A percentile compares a stretch with the other conserved stretches of the same genome.
Conservation (phyloP, 1,140 invertebrate species). For the Microvelia longipes region DNA sequence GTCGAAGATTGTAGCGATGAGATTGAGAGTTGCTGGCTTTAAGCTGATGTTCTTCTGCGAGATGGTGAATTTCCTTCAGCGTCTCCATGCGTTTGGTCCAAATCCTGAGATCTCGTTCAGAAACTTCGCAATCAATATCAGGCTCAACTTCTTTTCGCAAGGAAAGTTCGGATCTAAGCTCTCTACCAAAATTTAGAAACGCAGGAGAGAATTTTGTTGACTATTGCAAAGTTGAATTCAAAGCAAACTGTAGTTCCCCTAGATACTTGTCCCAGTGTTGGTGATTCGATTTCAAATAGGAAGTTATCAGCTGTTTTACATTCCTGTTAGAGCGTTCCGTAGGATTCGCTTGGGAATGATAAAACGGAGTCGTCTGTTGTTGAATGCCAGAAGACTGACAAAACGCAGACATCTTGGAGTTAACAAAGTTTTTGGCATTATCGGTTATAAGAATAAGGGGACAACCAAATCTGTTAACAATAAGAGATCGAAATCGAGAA, state of each 20-base stretch:
- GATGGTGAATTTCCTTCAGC: neutral
- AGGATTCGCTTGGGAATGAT: neutral
- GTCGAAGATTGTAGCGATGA: constrained; percentile 3
- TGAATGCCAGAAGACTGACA: neutral
- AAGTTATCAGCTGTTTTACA: neutral
- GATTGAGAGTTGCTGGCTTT: neutral
- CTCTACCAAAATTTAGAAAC: neutral
- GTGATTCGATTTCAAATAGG: neutral
- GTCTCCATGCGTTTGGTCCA: neutral
- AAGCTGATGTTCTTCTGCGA: neutral
- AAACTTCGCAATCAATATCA: neutral
- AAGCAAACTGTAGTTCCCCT: no score
- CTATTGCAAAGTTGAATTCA: no score
- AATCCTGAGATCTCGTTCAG: neutral
- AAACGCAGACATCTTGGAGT: neutral
- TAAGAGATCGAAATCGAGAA: neutral
- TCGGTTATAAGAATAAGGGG: neutral
- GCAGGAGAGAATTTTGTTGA: neutral
- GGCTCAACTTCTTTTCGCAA: neutral
- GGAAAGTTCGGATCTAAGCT: neutral
- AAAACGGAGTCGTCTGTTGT: neutral
- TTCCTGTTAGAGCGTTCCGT: neutral
- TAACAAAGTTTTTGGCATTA: neutral
- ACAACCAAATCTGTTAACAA: neutral
- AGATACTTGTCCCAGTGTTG: no score